Conservation (phyloP, 2,797 vertebrate species). For the Eptatretus atami region DNA sequence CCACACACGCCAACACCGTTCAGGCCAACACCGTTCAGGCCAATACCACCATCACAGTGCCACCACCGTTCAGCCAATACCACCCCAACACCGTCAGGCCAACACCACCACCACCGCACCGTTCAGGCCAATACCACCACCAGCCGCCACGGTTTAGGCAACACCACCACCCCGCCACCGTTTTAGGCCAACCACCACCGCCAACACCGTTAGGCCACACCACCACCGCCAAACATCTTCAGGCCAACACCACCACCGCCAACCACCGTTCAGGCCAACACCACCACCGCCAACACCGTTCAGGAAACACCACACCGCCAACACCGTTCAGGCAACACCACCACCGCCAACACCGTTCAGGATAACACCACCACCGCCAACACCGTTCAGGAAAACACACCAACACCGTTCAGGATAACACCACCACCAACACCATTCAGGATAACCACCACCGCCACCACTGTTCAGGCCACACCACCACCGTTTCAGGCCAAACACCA, state of each 20-base stretch:
- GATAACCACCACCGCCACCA: neutral
- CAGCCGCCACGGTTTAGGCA: too few species aligned
- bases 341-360: neutral
- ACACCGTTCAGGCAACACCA: neutral
- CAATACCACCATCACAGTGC: too few species aligned
- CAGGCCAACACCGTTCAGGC: too few species aligned
- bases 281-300: neutral
- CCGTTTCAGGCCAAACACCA: too few species aligned
- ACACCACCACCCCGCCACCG: too few species aligned
- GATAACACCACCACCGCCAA: neutral
- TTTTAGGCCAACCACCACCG: too few species aligned
- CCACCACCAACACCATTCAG: neutral
- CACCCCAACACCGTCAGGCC: neutral
- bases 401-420: too few species aligned
- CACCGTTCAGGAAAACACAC: neutral
- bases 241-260: neutral
- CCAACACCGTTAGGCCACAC: neutral
- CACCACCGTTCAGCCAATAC: neutral
- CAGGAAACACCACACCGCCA: neutral
- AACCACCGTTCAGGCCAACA: neutral
- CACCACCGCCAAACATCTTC: neutral
- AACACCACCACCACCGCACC: neutral
- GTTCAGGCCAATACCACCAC: too few species aligned
- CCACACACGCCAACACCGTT: too few species aligned
- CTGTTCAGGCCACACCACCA: neutral